A percentile compares a stretch with the other conserved stretches of the same genome.
phyloP scores from a whole-genome alignment of 92 coral and sea anemone genomes.

The Zoanthus solanderi region DNA sequence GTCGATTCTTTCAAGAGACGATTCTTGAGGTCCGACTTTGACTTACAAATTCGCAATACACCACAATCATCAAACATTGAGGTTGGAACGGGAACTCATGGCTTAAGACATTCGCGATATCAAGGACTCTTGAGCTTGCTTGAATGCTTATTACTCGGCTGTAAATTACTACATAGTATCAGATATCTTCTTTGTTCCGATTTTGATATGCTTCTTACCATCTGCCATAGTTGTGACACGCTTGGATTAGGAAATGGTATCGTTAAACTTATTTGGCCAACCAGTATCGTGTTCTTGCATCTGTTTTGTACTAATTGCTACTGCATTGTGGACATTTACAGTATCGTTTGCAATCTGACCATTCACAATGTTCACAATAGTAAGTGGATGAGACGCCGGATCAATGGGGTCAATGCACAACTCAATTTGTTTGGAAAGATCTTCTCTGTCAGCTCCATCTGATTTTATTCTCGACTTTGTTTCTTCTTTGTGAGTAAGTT shows the following conservation, averaged over 20 bases:
- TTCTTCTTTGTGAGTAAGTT: no score
- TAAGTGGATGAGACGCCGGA: slow-evolving; percentile 61
- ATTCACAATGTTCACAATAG: slow-evolving; percentile 66
- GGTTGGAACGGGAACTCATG: slow-evolving; percentile 75
- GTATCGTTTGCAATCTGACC: slow-evolving; percentile 62
- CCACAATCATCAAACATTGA: slow-evolving; percentile 74
- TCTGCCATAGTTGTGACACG: slow-evolving; percentile 57
- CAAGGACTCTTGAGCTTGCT: slow-evolving; percentile 63
- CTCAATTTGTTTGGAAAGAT: slow-evolving; percentile 50
- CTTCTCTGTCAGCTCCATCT: slow-evolving; percentile 50
- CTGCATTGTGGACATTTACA: slow-evolving; percentile 64
- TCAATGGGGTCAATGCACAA: slow-evolving; percentile 69
- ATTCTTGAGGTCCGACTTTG: slow-evolving; percentile 70
- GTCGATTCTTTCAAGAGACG: slow-evolving; percentile 60
- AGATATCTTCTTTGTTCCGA: slow-evolving; percentile 61
- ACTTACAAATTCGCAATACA: slow-evolving; percentile 61
- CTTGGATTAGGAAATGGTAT: slow-evolving; percentile 47
- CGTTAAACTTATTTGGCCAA: slow-evolving; percentile 61
- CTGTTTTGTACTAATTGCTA: slow-evolving; percentile 53
- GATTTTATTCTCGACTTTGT: no score
- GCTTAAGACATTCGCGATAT: slow-evolving; percentile 56
- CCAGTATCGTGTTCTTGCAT: slow-evolving; percentile 65
- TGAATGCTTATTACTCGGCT: slow-evolving; percentile 65
- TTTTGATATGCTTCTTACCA: slow-evolving; percentile 52
- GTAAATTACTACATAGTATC: slow-evolving; percentile 61